These are phyloP conservation scores for Bufotes viridis DNA, from an alignment of 2,797 vertebrate genomes.

Conservation along the genomic window DNA sequence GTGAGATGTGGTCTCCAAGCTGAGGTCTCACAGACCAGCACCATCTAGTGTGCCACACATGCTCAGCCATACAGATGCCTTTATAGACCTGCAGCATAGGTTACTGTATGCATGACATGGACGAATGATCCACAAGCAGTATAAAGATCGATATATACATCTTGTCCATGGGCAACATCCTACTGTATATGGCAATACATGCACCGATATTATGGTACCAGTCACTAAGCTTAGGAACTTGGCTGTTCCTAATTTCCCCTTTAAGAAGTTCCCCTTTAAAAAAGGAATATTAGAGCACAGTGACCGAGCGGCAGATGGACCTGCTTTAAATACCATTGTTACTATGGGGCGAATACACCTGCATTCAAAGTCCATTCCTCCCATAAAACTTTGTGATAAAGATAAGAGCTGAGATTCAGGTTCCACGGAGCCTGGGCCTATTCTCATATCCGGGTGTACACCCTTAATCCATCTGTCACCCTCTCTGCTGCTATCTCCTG, in stretches of 20 bases:
- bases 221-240: neutral
- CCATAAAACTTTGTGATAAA: neutral
- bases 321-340: neutral
- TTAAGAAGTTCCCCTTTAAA: neutral
- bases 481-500: neutral
- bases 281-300: neutral
- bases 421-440: too few species aligned
- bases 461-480: constrained; percentile 36
- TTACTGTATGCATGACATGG: too few species aligned
- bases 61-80: too few species aligned
- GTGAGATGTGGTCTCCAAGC: too few species aligned
- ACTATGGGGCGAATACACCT: neutral
- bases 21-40: too few species aligned
- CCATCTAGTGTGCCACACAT: too few species aligned
- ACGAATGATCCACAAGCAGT: too few species aligned
- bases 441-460: constrained; percentile 6
- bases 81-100: too few species aligned
- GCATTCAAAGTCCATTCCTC: neutral
- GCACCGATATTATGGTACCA: neutral
- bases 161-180: too few species aligned
- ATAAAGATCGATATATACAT: too few species aligned
- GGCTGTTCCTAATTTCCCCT: neutral
- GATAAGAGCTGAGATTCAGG: neutral
- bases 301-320: neutral
- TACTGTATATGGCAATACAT: too few species aligned